Evolutionary conservation across 2,888 invertebrate species (phyloP), one percentile per base, ranked within the genome.

Genomic region (Ommatoiulus sabulosus): DNA sequence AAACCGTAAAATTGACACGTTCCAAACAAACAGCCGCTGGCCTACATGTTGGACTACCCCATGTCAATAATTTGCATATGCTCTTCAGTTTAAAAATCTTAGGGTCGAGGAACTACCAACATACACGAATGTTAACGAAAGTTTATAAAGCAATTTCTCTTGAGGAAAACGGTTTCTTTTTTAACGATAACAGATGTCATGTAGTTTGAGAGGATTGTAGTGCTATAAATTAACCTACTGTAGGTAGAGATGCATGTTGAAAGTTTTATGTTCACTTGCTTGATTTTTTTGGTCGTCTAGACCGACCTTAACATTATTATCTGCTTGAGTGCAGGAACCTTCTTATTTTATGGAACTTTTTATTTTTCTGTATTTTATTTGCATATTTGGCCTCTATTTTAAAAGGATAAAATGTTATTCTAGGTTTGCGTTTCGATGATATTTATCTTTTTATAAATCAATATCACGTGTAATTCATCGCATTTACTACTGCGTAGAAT

Each of bases 281-380:
- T 35, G 10, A 35, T 80, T 80, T 80, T 48, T 35, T 80, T 12
- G 80, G 80, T 80, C 80, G 80, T 24, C 72, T 72, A 72, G 72
- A 80, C 80, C 80, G 80, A 80, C 80, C 80, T 80, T 80, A 80
- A 80, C 80, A 80, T 80, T 80, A 80, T 80, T 80, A 80, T 35
- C 80, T 80, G 80, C 80, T 80, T 80, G 80, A 80, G 35, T 80
- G 80, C 80, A 80, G 24, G 80, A 35, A 80, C 80, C 80, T 80
- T 80, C 80, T 35, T 80, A 80, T 80, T 80, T 80, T 80, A 35
- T 80, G 3, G 12, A 80, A 80, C 80, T 57, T 80, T 80, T 80
- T 10, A 80, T 35, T 80, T 80, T 80, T 35, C 80, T 7, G 12
- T 12, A 24, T 17, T 35, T 80, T 35, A 35, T 35, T 80, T 80